Conservation (phyloP, 2,113 vertebrate species). For the Pipa parva region DNA sequence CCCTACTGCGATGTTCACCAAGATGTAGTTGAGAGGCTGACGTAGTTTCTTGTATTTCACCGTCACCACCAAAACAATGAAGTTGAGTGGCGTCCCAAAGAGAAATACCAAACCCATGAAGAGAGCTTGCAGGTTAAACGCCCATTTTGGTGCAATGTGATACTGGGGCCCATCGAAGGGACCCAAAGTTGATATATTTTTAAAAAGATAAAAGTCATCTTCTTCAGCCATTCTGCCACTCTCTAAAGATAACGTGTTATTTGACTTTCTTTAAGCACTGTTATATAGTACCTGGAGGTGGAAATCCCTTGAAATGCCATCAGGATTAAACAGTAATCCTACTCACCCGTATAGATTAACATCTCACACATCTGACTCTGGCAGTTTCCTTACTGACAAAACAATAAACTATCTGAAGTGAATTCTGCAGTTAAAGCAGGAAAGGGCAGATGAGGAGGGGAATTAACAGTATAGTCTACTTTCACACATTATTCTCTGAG, state of each 20-base stretch:
- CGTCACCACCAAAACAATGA: constrained; percentile 66
- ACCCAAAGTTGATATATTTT: constrained; percentile 62
- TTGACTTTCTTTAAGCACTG: constrained; percentile 27
- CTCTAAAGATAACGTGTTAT: background rate
- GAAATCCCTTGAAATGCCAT: constrained; percentile 36
- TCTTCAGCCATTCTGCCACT: constrained; percentile 54
- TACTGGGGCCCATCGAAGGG: constrained; percentile 79
- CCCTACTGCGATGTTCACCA: constrained; percentile 70
- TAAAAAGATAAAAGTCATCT: constrained; percentile 72
- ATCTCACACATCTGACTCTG: background rate
- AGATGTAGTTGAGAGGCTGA: constrained; percentile 76
- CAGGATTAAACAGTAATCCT: constrained; percentile 34
- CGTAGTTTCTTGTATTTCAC: constrained; percentile 72
- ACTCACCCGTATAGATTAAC: constrained; percentile 11
- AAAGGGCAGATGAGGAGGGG: too few relatives aligned
- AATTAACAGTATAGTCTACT: too few relatives aligned
- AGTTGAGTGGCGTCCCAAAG: constrained; percentile 64
- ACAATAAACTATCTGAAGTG: background rate
- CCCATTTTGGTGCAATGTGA: constrained; percentile 72
- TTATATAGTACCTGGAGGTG: constrained; percentile 18
- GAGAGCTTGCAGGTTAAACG: constrained; percentile 67
- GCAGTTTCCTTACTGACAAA: background rate
- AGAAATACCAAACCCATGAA: constrained; percentile 77
- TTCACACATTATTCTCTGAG: too few relatives aligned
- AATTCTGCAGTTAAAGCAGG: background rate